phyloP scores from a whole-genome alignment of 2,888 invertebrate species.

The Tetragonula carbonaria region DNA sequence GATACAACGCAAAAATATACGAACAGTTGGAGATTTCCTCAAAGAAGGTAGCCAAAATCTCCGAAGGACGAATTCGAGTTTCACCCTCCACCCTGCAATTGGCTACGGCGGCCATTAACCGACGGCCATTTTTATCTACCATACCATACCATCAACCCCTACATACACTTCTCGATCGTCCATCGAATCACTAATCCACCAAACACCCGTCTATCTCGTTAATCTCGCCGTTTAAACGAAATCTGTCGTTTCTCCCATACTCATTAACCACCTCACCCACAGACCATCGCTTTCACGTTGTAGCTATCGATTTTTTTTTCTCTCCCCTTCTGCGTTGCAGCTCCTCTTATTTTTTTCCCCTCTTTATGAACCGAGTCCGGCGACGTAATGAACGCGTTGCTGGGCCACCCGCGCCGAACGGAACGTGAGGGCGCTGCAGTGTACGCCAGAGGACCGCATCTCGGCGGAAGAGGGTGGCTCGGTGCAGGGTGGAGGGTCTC shows the following conservation, averaged over 20 bases:
- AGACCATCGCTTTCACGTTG: background rate
- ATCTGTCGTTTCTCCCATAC: background rate
- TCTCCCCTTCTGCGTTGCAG: background rate
- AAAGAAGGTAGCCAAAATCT: background rate
- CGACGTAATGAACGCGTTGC: slow-evolving; percentile 78
- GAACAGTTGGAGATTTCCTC: background rate
- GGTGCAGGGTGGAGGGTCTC: slow-evolving; percentile 24
- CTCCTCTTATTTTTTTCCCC: slow-evolving; percentile 14
- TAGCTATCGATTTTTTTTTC: background rate
- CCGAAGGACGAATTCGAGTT: background rate
- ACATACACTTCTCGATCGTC: background rate
- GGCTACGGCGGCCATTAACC: background rate
- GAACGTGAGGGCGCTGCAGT: slow-evolving; percentile 10
- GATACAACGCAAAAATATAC: background rate
- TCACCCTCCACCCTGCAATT: background rate
- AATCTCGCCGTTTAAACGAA: background rate
- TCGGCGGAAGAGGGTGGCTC: slow-evolving; percentile 32
- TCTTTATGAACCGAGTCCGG: slow-evolving; percentile 66
- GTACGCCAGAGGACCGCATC: slow-evolving; percentile 26
- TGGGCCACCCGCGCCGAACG: slow-evolving; percentile 73
- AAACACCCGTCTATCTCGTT: background rate
- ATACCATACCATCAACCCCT: background rate
- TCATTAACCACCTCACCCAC: background rate
- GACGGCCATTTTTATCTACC: slow-evolving; percentile 6
- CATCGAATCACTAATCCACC: background rate